Conservation (phyloP, 2,113 vertebrate genomes). For the Electrona antarctica region DNA sequence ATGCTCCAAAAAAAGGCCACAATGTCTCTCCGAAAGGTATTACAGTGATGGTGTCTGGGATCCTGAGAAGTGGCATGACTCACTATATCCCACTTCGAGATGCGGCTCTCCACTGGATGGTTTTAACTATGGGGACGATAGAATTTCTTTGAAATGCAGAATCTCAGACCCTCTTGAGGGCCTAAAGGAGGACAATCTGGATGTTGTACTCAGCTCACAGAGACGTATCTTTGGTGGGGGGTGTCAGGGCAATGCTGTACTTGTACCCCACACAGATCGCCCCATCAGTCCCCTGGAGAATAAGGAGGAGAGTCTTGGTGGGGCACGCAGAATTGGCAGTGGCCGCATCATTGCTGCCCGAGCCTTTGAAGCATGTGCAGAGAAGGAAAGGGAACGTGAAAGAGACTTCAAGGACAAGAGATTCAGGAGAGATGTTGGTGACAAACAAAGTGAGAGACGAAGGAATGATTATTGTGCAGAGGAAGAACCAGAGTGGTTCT, state of each 20-base stretch:
- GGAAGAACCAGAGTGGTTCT: slow-evolving; percentile 98
- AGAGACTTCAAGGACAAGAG: slow-evolving; percentile 96
- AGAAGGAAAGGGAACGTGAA: slow-evolving; percentile 91
- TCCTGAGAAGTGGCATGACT: slow-evolving; percentile 98
- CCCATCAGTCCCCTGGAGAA: slow-evolving; percentile 91
- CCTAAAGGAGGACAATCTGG: slow-evolving; percentile 95
- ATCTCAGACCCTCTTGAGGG: slow-evolving; percentile 95
- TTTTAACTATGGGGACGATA: slow-evolving; percentile 89
- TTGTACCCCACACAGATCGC: slow-evolving; percentile 79
- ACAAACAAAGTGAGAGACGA: slow-evolving; percentile 93
- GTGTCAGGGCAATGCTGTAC: slow-evolving; percentile 85
- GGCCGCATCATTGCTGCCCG: slow-evolving; percentile 92
- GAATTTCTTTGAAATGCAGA: slow-evolving; percentile 88
- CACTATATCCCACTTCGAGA: slow-evolving; percentile 91
- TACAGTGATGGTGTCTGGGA: slow-evolving; percentile 99
- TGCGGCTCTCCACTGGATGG: slow-evolving; percentile 88
- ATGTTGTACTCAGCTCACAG: slow-evolving; percentile 94
- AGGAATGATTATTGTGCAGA: slow-evolving; percentile 97
- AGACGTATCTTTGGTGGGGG: slow-evolving; percentile 96
- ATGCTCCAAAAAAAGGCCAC: slow-evolving; percentile 91
- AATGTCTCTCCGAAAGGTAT: slow-evolving; percentile 95
- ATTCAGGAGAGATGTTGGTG: slow-evolving; percentile 95
- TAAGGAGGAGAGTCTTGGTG: slow-evolving; percentile 89
- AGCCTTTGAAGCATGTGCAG: slow-evolving; percentile 86
- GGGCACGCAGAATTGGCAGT: slow-evolving; percentile 91